Evolutionary conservation across 2,888 invertebrate genomes (phyloP), one percentile per base, ranked within the genome.

Genomic region (Pseudococcus viburni): DNA sequence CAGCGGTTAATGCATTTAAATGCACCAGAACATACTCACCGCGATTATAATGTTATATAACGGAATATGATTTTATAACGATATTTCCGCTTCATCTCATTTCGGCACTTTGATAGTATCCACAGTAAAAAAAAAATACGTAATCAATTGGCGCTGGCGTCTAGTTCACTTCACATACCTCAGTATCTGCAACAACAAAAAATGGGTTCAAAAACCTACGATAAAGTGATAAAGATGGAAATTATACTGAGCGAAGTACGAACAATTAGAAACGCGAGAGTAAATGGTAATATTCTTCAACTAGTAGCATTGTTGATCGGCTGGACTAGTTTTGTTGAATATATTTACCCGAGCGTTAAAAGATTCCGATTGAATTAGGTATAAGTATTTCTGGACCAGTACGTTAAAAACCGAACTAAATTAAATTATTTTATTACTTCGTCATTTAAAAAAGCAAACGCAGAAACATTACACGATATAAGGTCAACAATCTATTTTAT

Each of bases 41-140:
- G 12, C 26, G 33, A 80, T n/a, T 80, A 59, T 80, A 42, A 42
- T 42, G 42, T 80, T 77, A 77, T 33, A 17, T 77, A 77, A 80
- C 12, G 11, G 26, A 73, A 73, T 73, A 73, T 73, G 68, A 73
- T 73, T 73, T 73, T 73, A 73, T 73, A 73, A 80, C 42, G 15
- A 42, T 42, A 42, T 80, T 80, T 80, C 80, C 80, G 39, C 42
- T 80, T 80, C 42, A 80, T 73, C 80, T 80, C 42, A 42, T 80
- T 26, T 26, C 68, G 26, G 17, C 17, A 80, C 7, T 8, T 39
- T 15, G n/a, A 33, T 17, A 42, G 33, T 15, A 73, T 12, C 19
- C n/a, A 73, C 2, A 26, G 12, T 12, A 2, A 2, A 33, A 33
- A 33, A n/a, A 80, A 80, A 17, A 42, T 80, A 80, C 42, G 80